Percentiles rank a stretch among this genome's conserved stretches.
Conservation (phyloP, 2,888 invertebrate species). For the Ditula angustiorana region DNA sequence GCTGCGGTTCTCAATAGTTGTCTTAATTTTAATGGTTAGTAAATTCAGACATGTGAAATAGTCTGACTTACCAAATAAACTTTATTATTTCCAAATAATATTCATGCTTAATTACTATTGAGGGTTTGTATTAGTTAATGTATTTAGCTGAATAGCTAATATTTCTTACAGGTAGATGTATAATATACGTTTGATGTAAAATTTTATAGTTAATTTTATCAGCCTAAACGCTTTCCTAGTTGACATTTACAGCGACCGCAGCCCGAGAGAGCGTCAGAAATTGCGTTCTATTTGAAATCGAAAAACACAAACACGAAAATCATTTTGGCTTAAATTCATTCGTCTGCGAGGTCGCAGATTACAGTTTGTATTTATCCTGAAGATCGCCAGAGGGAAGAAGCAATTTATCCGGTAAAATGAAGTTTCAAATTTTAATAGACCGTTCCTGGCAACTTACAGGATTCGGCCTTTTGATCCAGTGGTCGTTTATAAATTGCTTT, state of each 20-base stretch:
- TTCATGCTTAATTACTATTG: no score
- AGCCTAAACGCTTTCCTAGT: conserved; percentile 9
- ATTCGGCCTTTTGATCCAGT: conserved; percentile 73
- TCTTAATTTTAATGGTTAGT: no score
- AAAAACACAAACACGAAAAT: conserved; percentile 46
- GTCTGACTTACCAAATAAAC: no score
- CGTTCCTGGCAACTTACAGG: conserved; percentile 63
- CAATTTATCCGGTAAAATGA: conserved; percentile 80
- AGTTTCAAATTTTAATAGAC: conserved; percentile 82
- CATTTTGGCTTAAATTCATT: conserved; percentile 61
- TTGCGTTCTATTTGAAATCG: conserved; percentile 23
- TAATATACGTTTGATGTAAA: no score
- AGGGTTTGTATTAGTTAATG: no score
- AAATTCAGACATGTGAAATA: no score
- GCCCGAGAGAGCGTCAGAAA: conserved; percentile 1
- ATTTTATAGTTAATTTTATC: conserved; percentile 11
- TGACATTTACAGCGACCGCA: conserved; percentile 16
- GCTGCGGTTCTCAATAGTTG: no score
- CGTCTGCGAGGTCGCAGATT: conserved; percentile 68
- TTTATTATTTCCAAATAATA: no score
- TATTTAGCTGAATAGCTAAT: no score
- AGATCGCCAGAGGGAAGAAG: conserved; percentile 77
- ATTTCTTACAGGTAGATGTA: no score
- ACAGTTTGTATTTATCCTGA: conserved; percentile 73
- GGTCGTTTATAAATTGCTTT: conserved; percentile 78